Base-by-base conservation (phyloP, 1,140 invertebrate species). In the Caenorhabditis tropicalis region DNA sequence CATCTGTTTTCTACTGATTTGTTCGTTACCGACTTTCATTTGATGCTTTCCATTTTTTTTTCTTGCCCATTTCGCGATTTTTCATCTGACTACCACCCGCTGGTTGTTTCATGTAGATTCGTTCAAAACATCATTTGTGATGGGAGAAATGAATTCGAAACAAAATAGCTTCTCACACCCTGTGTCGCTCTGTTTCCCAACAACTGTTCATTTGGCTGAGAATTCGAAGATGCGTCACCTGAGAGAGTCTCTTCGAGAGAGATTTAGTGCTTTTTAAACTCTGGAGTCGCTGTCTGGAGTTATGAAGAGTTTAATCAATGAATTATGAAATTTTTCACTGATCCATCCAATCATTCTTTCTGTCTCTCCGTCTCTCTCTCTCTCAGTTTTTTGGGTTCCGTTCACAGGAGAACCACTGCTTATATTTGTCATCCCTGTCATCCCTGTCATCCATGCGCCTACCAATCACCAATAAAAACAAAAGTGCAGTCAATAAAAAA, bases 101-200 rank as follows among this genome's bases (percentile, higher is more conserved):
- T 74, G 65, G n/a, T 19, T 16, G 65, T 74, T 74, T 43, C 65
- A 74, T 74, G 65, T 74, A 74, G 36, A 39, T 74, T 31, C 65
- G 36, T 31, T 21, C 65, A 74, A 74, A 74, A 74, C 65, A 74
- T 74, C 33, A 74, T 74, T 19, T 39, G 36, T 74, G 65, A 46
- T 51, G 12, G 49, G 19, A 10, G 53, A 46, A 74, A 46, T 43
- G 65, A 74, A 74, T 74, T 74, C 21, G 65, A 74, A 74, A 74
- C 65, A 74, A 74, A 39, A 74, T 74, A 74, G 65, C 65, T 74
- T 74, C 65, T 74, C 65, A 74, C 65, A 74, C 36, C 36, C 65
- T 33, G 36, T 43, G 65, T 74, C 65, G 43, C 65, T 43, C 33
- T 74, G 36, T 74, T 74, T 74, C 43, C 1, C 36, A 74, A 74